A percentile compares a stretch with the other conserved stretches of the same genome.
phyloP scores from a whole-genome alignment of 2,888 invertebrate genomes.

The Anodontia alba region DNA sequence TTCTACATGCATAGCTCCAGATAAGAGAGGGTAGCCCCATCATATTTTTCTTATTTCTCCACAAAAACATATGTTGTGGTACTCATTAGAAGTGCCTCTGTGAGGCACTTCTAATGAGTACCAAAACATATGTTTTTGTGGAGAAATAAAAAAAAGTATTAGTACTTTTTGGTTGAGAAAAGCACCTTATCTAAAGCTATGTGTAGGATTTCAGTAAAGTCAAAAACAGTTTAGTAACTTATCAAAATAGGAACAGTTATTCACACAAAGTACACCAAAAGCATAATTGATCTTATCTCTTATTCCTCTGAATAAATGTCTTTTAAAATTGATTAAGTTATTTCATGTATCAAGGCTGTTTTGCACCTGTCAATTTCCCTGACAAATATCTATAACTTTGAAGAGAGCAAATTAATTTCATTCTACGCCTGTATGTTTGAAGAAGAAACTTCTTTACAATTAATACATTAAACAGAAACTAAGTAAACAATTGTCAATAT shows the following conservation, averaged over 20 bases:
- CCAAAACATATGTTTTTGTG: no score
- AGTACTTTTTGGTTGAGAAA: no score
- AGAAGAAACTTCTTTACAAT: not conserved
- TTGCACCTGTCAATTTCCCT: not conserved
- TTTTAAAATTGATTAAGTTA: slow-evolving; percentile 1
- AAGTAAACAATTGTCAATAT: not conserved
- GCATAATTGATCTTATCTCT: not conserved
- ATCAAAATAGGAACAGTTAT: not conserved
- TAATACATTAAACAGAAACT: not conserved
- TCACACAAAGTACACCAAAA: not conserved
- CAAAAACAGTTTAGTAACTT: not conserved
- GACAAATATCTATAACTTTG: slow-evolving; percentile 1
- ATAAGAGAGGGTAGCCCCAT: no score
- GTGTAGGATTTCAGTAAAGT: no score
- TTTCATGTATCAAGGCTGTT: not conserved
- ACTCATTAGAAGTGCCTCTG: no score
- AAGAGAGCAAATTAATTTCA: not conserved
- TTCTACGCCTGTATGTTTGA: not conserved
- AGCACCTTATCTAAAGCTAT: no score
- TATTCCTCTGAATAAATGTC: not conserved
- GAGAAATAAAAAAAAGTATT: no score
- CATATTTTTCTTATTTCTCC: no score
- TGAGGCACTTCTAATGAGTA: no score
- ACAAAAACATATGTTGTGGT: no score
- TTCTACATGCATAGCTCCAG: no score